Percentiles rank a stretch among this genome's conserved stretches.
phyloP scores from a whole-genome alignment of 2,888 invertebrate genomes.

The Amorpha juglandis region DNA sequence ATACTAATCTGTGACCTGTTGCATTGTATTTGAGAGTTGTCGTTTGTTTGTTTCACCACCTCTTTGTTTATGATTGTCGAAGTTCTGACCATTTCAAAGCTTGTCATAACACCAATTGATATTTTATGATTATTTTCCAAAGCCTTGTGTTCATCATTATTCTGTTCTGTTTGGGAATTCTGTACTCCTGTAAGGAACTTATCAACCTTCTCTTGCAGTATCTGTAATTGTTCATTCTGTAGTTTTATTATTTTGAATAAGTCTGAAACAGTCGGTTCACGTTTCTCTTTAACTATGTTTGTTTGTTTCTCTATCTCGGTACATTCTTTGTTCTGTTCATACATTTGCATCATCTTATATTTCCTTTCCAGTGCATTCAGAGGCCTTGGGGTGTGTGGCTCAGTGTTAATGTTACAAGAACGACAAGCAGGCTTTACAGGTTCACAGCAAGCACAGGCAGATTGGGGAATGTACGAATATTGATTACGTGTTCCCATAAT shows the following conservation, averaged over 20 bases:
- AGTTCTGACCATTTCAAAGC: conserved; percentile 86
- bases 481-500: conserved; percentile 32
- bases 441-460: conserved; percentile 42
- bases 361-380: conserved; percentile 67
- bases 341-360: conserved; percentile 67
- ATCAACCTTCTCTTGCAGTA: conserved; percentile 86
- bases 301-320: conserved; percentile 56
- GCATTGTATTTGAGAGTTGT: conserved; percentile 73
- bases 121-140: conserved; percentile 80
- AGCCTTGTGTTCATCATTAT: conserved; percentile 61
- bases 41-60: conserved; percentile 58
- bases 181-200: conserved; percentile 70
- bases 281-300: conserved; percentile 64
- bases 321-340: conserved; percentile 57
- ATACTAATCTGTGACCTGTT: conserved; percentile 75
- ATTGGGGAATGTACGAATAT: conserved; percentile 38
- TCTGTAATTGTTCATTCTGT: conserved; percentile 87
- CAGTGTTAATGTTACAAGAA: conserved; percentile 40
- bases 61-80: conserved; percentile 78
- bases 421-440: conserved; percentile 33
- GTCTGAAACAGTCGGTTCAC: conserved; percentile 84
- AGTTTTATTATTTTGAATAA: conserved; percentile 86
- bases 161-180: conserved; percentile 51
- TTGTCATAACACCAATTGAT: conserved; percentile 89
- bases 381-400: conserved; percentile 33